phyloP scores from a whole-genome alignment of 2,888 invertebrate genomes.

The Eretmocerus hayati region DNA sequence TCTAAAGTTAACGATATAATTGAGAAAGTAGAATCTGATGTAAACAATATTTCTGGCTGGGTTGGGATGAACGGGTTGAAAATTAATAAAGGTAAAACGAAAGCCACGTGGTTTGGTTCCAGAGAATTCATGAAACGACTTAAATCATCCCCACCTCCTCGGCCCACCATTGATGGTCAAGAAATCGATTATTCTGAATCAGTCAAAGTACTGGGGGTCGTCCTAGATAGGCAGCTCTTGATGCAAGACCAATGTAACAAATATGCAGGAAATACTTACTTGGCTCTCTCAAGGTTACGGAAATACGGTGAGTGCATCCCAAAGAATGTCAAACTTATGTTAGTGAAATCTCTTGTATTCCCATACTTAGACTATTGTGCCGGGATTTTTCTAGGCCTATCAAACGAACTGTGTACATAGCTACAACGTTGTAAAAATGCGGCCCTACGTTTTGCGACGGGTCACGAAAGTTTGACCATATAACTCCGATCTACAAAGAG shows the following conservation, averaged over 20 bases:
- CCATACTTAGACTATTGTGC: background rate
- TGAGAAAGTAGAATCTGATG: background rate
- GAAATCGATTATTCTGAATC: background rate
- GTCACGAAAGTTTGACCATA: too few relatives aligned
- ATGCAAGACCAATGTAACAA: background rate
- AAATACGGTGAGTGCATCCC: too few relatives aligned
- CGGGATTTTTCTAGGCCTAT: background rate
- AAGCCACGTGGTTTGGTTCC: background rate
- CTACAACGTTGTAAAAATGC: too few relatives aligned
- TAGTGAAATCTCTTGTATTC: background rate
- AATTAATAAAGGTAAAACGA: background rate
- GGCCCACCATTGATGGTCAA: background rate
- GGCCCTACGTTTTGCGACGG: too few relatives aligned
- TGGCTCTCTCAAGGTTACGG: background rate
- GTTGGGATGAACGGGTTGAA: background rate
- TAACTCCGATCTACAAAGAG: too few relatives aligned
- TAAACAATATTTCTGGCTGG: background rate
- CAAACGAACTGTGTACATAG: too few relatives aligned
- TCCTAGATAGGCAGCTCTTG: background rate
- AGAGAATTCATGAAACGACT: background rate
- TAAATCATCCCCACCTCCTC: background rate
- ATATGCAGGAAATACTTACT: background rate
- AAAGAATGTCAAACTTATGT: background rate
- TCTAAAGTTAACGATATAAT: background rate
- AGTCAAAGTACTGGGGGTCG: background rate